phyloP scores from a whole-genome alignment of 2,113 vertebrate species.

The Antechinus stuartii region DNA sequence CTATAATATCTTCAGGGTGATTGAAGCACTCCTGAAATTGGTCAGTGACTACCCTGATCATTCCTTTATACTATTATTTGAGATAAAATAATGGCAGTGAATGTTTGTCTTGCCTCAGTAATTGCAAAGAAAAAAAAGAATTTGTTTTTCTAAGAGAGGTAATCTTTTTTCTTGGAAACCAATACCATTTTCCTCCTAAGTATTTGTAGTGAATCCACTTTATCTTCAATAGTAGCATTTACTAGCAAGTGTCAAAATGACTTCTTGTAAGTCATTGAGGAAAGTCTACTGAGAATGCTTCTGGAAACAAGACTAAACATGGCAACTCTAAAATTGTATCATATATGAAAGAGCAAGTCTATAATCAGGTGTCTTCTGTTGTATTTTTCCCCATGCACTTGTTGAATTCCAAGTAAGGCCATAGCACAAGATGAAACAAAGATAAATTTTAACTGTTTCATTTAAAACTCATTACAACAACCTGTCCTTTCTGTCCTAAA shows the following conservation, averaged over 20 bases:
- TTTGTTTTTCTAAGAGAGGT: background rate
- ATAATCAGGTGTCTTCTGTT: background rate
- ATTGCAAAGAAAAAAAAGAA: background rate
- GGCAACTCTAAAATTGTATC: background rate
- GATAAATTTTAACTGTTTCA: background rate
- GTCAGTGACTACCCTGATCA: background rate
- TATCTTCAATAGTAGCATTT: background rate
- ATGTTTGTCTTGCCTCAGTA: background rate
- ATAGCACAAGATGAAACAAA: background rate
- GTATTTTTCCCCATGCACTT: background rate
- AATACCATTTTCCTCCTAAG: background rate
- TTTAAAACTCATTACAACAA: background rate
- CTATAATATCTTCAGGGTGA: background rate
- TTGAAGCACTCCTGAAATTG: background rate
- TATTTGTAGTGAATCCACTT: background rate
- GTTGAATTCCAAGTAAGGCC: background rate
- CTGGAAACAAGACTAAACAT: background rate
- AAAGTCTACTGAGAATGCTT: background rate
- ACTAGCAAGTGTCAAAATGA: background rate
- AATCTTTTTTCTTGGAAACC: background rate
- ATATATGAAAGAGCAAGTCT: background rate
- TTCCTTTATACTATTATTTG: background rate
- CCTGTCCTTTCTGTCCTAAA: background rate
- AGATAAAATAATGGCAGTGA: background rate
- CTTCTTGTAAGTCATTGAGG: background rate